Conservation (phyloP, 1,140 invertebrate genomes). For the Bombus soroeensis region DNA sequence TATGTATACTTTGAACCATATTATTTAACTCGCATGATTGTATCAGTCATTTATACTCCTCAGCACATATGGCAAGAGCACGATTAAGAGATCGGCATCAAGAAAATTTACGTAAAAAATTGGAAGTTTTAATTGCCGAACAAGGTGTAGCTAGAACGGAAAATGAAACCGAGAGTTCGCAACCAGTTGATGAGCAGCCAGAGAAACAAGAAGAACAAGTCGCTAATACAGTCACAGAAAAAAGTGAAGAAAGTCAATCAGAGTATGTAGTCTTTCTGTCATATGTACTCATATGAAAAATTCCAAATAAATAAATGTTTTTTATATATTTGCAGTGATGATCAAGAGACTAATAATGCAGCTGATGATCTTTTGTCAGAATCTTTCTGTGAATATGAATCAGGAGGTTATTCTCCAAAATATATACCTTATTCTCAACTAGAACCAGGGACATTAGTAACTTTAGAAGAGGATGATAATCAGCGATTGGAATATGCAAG, state of each 20-base stretch:
- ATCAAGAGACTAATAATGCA: constrained; percentile 75
- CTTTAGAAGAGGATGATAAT: constrained; percentile 90
- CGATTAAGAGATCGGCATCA: constrained; percentile 96
- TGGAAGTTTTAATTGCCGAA: constrained; percentile 95
- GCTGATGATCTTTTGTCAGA: constrained; percentile 84
- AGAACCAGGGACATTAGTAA: constrained; percentile 92
- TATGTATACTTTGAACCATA: constrained; percentile 27
- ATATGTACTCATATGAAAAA: neutral
- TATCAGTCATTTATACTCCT: constrained; percentile 24
- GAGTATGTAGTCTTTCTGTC: constrained; percentile 60
- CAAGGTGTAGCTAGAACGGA: constrained; percentile 86
- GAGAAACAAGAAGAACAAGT: constrained; percentile 64
- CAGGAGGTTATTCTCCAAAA: constrained; percentile 93
- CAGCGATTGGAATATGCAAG: constrained; percentile 90
- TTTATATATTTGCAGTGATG: constrained; percentile 71
- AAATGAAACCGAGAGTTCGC: constrained; percentile 70
- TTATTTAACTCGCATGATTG: constrained; percentile 13
- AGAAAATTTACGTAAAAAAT: constrained; percentile 94
- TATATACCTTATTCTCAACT: constrained; percentile 87
- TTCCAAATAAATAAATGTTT: neutral
- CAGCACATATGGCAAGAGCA: constrained; percentile 96
- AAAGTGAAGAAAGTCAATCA: constrained; percentile 74
- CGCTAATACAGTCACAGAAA: constrained; percentile 60
- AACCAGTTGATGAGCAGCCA: constrained; percentile 55
- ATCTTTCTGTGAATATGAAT: constrained; percentile 88